Conservation (phyloP, 2,113 vertebrate species). For the Macrotis lagotis region DNA sequence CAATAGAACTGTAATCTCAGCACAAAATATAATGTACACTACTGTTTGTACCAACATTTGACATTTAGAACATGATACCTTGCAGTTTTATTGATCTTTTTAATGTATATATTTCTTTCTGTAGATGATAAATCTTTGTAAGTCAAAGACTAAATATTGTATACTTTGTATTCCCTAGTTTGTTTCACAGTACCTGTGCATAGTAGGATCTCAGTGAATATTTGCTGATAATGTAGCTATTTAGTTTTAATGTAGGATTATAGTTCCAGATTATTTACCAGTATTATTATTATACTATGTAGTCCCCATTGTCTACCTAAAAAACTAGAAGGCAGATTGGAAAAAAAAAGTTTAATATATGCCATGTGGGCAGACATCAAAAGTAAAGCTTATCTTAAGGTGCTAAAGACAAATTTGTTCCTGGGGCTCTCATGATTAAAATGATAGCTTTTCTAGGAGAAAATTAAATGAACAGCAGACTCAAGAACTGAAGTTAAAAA, state of each 20-base stretch:
- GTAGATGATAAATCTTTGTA: neutral
- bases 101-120: neutral
- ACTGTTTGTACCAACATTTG: neutral
- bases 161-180: neutral
- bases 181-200: neutral
- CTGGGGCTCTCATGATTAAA: neutral
- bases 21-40: neutral
- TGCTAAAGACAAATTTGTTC: neutral
- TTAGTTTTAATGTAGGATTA: neutral
- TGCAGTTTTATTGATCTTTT: neutral
- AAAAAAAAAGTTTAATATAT: neutral
- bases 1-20: neutral
- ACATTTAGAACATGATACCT: neutral
- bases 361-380: neutral
- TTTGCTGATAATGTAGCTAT: neutral
- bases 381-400: neutral
- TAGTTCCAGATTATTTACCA: neutral
- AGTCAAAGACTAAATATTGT: neutral
- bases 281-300: neutral
- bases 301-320: neutral
- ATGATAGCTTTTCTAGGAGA: neutral
- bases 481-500: neutral
- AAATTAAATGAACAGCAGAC: neutral
- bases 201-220: neutral
- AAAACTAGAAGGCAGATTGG: neutral